Evolutionary conservation across 2,888 invertebrate species (phyloP).

Genomic region (Ophion ventricosus): DNA sequence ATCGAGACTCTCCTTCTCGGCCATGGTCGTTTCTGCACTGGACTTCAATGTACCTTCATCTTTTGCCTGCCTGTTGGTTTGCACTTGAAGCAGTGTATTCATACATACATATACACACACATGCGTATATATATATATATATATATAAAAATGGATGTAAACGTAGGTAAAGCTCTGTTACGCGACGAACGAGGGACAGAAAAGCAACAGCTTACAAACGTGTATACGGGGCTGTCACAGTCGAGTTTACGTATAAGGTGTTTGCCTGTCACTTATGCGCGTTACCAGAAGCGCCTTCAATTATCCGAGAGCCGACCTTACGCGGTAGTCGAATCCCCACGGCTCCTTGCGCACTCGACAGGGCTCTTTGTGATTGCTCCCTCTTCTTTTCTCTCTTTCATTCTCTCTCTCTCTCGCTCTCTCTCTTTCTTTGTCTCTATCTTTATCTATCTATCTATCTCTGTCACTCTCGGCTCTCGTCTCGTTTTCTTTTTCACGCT

Average conservation of each 20-base stretch:
- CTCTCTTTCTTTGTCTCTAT: neutral
- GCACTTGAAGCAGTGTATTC: neutral
- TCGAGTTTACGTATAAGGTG: slow-evolving; percentile 78
- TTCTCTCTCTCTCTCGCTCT: slow-evolving; percentile 8
- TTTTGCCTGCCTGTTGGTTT: neutral
- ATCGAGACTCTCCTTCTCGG: slow-evolving; percentile 39
- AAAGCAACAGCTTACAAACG: slow-evolving; percentile 56
- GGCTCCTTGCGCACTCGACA: slow-evolving; percentile 17
- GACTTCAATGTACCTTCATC: slow-evolving; percentile 39
- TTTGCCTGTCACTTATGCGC: slow-evolving; percentile 79
- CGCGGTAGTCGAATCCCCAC: slow-evolving; percentile 26
- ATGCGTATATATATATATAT: too few relatives aligned
- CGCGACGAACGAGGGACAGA: slow-evolving; percentile 49
- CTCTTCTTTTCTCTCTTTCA: slow-evolving; percentile 1
- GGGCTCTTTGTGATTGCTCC: slow-evolving; percentile 9
- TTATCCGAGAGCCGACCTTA: slow-evolving; percentile 73
- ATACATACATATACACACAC: neutral
- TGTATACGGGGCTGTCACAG: slow-evolving; percentile 70
- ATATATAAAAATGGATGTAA: neutral
- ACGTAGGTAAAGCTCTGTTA: slow-evolving; percentile 51
- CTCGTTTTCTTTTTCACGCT: neutral
- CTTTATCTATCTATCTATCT: slow-evolving; percentile 29
- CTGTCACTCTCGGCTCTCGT: slow-evolving; percentile 11
- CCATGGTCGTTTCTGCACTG: slow-evolving; percentile 46
- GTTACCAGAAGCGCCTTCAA: slow-evolving; percentile 79